phyloP scores from a whole-genome alignment of 1,140 invertebrate genomes.

The Papilio polyxenes region DNA sequence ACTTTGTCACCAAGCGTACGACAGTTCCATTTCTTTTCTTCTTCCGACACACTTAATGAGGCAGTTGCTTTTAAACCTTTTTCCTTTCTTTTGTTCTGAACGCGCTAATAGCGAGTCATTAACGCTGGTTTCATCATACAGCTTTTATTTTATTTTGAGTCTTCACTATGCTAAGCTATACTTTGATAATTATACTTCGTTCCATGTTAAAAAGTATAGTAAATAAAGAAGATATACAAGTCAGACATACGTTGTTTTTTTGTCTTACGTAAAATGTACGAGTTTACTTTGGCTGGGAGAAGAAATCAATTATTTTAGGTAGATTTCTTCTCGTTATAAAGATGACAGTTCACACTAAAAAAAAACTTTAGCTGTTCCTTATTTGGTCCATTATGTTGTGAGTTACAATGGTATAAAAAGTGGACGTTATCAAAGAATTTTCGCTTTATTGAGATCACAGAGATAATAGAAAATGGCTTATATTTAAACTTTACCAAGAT shows the following conservation, averaged over 20 bases:
- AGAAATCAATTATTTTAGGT: too few relatives aligned
- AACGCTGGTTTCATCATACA: not conserved
- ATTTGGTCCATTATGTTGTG: too few relatives aligned
- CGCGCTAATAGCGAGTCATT: constrained; percentile 27
- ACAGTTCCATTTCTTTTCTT: not conserved
- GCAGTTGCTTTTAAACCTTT: constrained; percentile 25
- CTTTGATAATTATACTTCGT: not conserved
- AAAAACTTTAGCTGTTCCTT: too few relatives aligned
- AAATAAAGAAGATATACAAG: not conserved
- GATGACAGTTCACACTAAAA: too few relatives aligned
- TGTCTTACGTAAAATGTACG: not conserved
- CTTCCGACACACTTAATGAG: constrained; percentile 5
- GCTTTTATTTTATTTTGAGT: constrained; percentile 6
- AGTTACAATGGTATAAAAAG: too few relatives aligned
- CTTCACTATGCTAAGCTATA: not conserved
- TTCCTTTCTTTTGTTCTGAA: constrained; percentile 19
- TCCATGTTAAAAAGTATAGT: not conserved
- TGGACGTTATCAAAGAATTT: too few relatives aligned
- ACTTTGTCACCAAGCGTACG: not conserved
- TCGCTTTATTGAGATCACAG: too few relatives aligned
- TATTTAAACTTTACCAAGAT: too few relatives aligned
- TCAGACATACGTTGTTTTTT: not conserved
- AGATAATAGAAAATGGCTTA: too few relatives aligned
- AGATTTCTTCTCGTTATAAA: too few relatives aligned
- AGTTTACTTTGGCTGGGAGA: too few relatives aligned